Conservation (phyloP, 1,140 invertebrate genomes). For the Hermetia illucens region DNA sequence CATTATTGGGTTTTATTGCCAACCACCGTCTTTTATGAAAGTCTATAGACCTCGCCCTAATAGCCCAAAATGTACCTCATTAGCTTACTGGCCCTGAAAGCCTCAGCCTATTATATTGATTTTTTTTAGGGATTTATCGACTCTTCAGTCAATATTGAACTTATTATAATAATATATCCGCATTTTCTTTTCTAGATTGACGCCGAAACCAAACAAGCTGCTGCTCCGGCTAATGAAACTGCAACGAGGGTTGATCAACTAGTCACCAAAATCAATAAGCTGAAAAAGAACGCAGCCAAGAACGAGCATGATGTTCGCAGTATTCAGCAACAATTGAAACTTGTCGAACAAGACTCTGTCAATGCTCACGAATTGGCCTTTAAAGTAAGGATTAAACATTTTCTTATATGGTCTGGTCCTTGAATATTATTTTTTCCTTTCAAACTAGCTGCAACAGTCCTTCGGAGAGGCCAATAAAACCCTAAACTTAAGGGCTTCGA, state of each 20-base stretch:
- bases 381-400: conserved; percentile 1
- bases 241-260: conserved; percentile 50
- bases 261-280: conserved; percentile 46
- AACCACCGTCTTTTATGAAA: no score
- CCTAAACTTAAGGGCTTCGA: conserved; percentile 42
- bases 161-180: no score
- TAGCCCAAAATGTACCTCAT: no score
- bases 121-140: no score
- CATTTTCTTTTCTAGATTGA: conserved; percentile 30
- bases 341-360: conserved; percentile 35
- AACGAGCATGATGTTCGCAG: conserved; percentile 49
- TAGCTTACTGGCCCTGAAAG: no score
- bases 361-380: conserved; percentile 18
- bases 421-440: no score
- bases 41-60: no score
- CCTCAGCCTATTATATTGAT: no score
- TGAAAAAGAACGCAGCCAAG: conserved; percentile 61
- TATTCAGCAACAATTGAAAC: conserved; percentile 38
- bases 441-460: conserved; percentile 17
- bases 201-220: conserved; percentile 56
- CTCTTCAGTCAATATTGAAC: no score
- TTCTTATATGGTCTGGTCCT: no score
- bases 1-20: no score
- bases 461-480: conserved; percentile 37
- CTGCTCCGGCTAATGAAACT: conserved; percentile 56